Evolutionary conservation across 2,113 vertebrate species (phyloP), one percentile per base, ranked within the genome.

Genomic region (Eurypyga helias): DNA sequence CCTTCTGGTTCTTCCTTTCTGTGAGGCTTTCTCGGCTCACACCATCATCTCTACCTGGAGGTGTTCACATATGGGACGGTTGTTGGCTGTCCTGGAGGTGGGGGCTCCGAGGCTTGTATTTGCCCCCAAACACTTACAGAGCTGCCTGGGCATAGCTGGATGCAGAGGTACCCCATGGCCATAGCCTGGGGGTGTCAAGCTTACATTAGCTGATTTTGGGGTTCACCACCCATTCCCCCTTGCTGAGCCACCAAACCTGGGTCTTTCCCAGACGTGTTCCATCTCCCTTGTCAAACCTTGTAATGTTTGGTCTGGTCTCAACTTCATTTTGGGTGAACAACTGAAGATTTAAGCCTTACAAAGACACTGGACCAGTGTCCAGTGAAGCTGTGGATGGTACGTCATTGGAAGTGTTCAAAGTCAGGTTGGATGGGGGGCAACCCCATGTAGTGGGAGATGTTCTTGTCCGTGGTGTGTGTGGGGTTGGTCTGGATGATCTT

Each of bases 111-210:
- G 21, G 7, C 57, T 64, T 41, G 16, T 4, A 11, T 55, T 62
- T 87, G 34, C 31, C 48, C 17, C 17, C 17, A 52, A 7, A 51
- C 54, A 11, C 10, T 57, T 58, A 16, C 2, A n/a, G 34, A 60
- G 54, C 54, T 55, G 8, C 54, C 28, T 1, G 5, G 28, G 55
- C 26, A 43, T 34, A 52, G 26, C 5, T 1, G 29, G 38, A 8
- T 5, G 4, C 41, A 38, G 48, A n/a, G 49, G 57, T 36, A 36
- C 25, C 45, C 31, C 1, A 0, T 48, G n/a, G 51, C 41, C 28
- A 17, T 38, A 55, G n/a, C n/a, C 15, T 46, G 14, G n/a, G 18
- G 18, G 4, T 77, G 25, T 77, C 36, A 36, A 34, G 54, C 20
- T 67, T 73, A 54, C 17, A 9, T 52, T 29, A 65, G 17, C 20